Base-by-base conservation (phyloP, 2,113 vertebrate genomes). In the Eulemur rufifrons region DNA sequence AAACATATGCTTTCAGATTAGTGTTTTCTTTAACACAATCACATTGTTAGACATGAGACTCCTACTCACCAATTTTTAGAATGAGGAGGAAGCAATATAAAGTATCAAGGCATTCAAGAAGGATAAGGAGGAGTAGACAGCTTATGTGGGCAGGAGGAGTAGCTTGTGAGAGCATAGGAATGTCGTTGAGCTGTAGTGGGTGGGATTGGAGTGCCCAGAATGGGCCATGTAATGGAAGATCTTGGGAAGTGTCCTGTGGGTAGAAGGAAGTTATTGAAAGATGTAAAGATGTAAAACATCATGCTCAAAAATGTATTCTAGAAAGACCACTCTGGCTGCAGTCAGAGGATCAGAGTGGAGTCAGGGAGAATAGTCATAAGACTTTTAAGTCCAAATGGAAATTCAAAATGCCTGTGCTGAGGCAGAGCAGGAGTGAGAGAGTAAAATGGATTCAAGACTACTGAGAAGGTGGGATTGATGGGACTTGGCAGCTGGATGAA, bases 1-100 rank as follows among this genome's bases (percentile, higher is more conserved):
- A 80, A 92, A 37, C 66, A 78, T n/a, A 78, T 64, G 15, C 37
- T 66, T 92, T 89, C 63, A 93, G 86, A 61, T 91, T 37, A 91
- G 10, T 21, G 25, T 93, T 93, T 96, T 96, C 50, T 50, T 52
- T 89, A 64, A 87, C 91, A 39, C 29, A 10, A 42, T 56, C 37
- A 66, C 25, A 86, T 83, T 50, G 29, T 66, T 90, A 85, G 45
- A 78, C 20, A 66, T 66, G 47, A n/a, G 20, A 86, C 25, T 80
- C 42, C 18, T 69, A 61, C n/a, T 82, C 13, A 77, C 23, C 45
- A 45, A 81, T 76, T 52, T 93, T 82, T 91, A 77, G 32, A 93
- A 39, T 5, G 34, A 89, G 11, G n/a, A 91, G 52, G 18, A 74
- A 92, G 15, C 18, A 78, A 61, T 89, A 7, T 61, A 45, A 87